phyloP scores from a whole-genome alignment of 1,140 invertebrate genomes.

The Pseudomyrmex flavicornis region DNA sequence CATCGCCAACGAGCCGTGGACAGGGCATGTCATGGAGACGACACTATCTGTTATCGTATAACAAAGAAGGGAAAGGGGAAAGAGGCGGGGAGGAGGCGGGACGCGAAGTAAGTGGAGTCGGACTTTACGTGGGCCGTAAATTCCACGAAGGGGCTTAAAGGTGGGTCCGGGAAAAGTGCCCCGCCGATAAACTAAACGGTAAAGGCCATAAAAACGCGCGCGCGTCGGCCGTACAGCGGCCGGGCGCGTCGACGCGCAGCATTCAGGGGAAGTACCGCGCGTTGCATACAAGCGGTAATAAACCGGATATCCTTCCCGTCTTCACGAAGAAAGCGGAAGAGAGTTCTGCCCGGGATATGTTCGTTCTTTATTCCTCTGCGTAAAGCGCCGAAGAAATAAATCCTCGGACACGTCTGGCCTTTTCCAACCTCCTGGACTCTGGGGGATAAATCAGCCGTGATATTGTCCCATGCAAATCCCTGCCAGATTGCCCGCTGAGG shows the following conservation, averaged over 20 bases:
- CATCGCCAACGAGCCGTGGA: neutral
- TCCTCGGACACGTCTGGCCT: conserved; percentile 68
- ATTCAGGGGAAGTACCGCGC: neutral
- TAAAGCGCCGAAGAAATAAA: conserved; percentile 72
- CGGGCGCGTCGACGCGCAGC: conserved; percentile 14
- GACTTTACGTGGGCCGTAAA: conserved; percentile 71
- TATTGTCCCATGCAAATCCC: conserved; percentile 79
- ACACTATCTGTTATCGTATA: neutral
- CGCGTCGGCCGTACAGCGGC: conserved; percentile 1
- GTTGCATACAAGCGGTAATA: conserved; percentile 42
- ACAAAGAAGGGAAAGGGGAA: neutral
- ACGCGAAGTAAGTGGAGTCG: conserved; percentile 49
- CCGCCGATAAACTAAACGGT: conserved; percentile 75
- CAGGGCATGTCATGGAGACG: neutral
- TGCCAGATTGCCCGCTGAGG: conserved; percentile 45
- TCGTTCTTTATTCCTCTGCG: conserved; percentile 48
- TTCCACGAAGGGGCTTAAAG: conserved; percentile 35
- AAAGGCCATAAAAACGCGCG: conserved; percentile 69
- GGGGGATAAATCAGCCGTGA: conserved; percentile 77
- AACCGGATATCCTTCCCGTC: conserved; percentile 47
- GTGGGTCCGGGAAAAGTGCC: conserved; percentile 6
- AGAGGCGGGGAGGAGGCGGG: neutral
- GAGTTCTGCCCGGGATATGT: neutral
- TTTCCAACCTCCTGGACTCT: conserved; percentile 46
- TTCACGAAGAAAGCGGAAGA: neutral